These are phyloP conservation scores for Brachypteracias leptosomus DNA, from an alignment of 2,113 vertebrate genomes.

Conservation along the genomic window DNA sequence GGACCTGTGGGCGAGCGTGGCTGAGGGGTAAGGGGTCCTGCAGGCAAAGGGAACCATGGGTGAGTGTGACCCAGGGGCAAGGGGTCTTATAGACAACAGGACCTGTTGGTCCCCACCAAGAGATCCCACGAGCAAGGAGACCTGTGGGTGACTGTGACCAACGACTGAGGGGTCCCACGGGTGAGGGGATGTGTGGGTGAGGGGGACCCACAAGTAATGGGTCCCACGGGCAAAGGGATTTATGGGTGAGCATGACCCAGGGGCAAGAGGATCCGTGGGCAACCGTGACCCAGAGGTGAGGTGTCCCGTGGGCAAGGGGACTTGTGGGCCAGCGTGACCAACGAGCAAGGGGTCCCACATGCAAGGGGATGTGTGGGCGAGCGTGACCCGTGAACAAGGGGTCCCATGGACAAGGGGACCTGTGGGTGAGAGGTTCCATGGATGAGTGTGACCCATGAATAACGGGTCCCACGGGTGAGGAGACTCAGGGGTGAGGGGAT, in stretches of 20 bases:
- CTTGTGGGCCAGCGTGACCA: not conserved
- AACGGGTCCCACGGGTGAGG: not conserved
- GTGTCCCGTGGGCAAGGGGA: not conserved
- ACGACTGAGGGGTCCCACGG: no score
- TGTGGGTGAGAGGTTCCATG: rapidly evolving
- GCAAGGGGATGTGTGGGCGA: no score
- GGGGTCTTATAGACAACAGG: not conserved
- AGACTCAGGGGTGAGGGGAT: not conserved
- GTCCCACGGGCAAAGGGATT: no score
- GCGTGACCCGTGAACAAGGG: not conserved
- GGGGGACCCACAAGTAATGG: no score
- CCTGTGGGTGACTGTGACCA: rapidly evolving
- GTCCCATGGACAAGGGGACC: not conserved
- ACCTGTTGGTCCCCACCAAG: no score
- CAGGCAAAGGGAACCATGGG: not conserved
- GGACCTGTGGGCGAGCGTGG: not conserved
- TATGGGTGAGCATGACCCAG: not conserved
- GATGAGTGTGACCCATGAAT: not conserved
- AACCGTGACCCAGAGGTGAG: not conserved
- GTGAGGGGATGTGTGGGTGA: rapidly evolving
- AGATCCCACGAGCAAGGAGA: no score
- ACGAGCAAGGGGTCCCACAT: not conserved
- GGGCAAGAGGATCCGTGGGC: no score
- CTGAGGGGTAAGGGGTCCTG: not conserved
- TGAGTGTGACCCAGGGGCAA: not conserved